Evolutionary conservation across 2,888 invertebrate genomes (phyloP).

Genomic region (Stenchaetothrips biformis): DNA sequence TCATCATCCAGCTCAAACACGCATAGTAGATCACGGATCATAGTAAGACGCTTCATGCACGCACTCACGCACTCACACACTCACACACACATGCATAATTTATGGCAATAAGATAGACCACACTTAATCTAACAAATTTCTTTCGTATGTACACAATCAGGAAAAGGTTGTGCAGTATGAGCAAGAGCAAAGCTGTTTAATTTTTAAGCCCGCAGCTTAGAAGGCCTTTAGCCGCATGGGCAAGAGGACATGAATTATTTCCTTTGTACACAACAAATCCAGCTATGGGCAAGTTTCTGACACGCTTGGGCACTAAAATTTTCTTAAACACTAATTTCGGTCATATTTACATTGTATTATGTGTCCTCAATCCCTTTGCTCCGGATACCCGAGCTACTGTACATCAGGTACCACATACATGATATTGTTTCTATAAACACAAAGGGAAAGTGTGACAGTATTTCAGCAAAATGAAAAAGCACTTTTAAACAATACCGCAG

Average conservation of each 20-base stretch:
- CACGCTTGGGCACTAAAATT: background rate
- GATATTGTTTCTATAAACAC: background rate
- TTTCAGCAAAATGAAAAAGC: too few species aligned
- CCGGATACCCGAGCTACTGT: background rate
- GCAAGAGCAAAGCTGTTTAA: background rate
- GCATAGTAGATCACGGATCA: too few species aligned
- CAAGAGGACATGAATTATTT: background rate
- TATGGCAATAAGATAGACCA: background rate
- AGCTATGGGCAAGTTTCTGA: background rate
- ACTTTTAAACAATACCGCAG: too few species aligned
- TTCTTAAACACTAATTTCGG: background rate
- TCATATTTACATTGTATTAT: background rate
- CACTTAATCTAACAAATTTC: background rate
- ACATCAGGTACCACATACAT: background rate
- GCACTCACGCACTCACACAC: background rate
- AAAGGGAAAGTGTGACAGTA: background rate
- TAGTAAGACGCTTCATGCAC: background rate
- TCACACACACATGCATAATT: background rate
- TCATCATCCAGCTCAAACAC: background rate
- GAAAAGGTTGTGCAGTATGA: background rate
- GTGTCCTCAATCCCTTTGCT: background rate
- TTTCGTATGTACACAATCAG: background rate
- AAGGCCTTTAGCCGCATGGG: background rate
- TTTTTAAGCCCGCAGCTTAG: background rate
- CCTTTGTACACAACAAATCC: background rate